A percentile compares a stretch with the other conserved stretches of the same genome.
Conservation (phyloP, 2,113 vertebrate species). For the Vidua macroura region DNA sequence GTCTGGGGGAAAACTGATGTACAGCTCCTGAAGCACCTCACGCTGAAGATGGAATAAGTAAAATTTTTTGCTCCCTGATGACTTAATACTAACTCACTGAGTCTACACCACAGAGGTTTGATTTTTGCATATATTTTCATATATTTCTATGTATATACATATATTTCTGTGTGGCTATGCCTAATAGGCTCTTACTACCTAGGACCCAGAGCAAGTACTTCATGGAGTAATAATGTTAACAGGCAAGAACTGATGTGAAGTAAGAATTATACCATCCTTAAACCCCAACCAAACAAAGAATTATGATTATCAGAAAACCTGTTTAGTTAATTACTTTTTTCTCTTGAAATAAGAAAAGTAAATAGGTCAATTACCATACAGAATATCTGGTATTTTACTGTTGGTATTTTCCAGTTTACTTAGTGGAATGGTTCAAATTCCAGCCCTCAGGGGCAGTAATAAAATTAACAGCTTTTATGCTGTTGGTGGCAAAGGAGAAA, state of each 20-base stretch:
- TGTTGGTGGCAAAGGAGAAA: background rate
- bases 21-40: background rate
- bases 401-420: background rate
- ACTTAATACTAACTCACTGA: background rate
- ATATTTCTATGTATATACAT: background rate
- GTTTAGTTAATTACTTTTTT: background rate
- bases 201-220: background rate
- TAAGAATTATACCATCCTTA: background rate
- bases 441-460: background rate
- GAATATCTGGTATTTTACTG: background rate
- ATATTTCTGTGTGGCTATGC: background rate
- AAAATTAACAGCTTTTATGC: background rate
- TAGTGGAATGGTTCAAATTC: background rate
- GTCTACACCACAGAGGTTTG: background rate
- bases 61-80: background rate
- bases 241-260: background rate
- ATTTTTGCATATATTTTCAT: background rate
- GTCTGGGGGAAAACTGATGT: rapidly evolving
- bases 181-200: background rate
- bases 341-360: background rate
- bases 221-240: background rate
- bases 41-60: background rate
- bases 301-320: background rate
- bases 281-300: background rate
- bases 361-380: background rate